Evolutionary conservation across 2,797 vertebrate genomes (phyloP).

Genomic region (Uromys caudimaculatus): DNA sequence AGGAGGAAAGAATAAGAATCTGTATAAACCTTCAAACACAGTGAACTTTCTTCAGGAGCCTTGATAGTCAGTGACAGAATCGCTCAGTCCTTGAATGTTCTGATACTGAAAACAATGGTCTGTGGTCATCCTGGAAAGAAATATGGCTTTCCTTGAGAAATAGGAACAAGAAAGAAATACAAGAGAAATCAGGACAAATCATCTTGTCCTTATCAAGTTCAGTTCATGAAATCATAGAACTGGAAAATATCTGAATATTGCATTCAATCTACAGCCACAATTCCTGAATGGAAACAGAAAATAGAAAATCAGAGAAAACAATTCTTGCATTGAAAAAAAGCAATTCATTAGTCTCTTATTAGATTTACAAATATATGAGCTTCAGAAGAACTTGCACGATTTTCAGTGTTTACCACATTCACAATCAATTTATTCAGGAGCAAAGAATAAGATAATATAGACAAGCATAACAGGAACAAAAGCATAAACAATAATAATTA

Average conservation of each 20-base stretch:
- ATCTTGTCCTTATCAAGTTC: neutral
- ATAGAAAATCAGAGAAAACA: slow-evolving; percentile 26
- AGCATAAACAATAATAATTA: slow-evolving; percentile 16
- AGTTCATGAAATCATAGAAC: slow-evolving; percentile 47
- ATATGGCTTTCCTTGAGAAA: neutral
- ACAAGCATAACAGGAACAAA: slow-evolving; percentile 51
- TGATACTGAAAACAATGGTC: slow-evolving; percentile 20
- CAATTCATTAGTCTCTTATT: neutral
- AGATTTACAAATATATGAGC: slow-evolving; percentile 41
- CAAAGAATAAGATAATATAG: neutral
- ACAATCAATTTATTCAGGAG: slow-evolving; percentile 46
- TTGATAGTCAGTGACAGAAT: slow-evolving; percentile 49
- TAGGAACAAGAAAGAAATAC: slow-evolving; percentile 25
- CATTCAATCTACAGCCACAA: slow-evolving; percentile 2
- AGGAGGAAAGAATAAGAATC: neutral
- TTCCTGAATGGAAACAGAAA: slow-evolving; percentile 12
- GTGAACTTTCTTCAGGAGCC: slow-evolving; percentile 25
- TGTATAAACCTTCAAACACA: slow-evolving; percentile 30
- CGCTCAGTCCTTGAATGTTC: slow-evolving; percentile 58
- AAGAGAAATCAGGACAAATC: slow-evolving; percentile 10
- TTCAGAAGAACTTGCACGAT: slow-evolving; percentile 51
- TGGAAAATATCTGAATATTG: slow-evolving; percentile 39
- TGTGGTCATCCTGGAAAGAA: neutral
- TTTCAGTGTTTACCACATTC: slow-evolving; percentile 58
- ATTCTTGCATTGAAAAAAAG: neutral